Evolutionary conservation across 2,797 vertebrate genomes (phyloP), one percentile per base, ranked within the genome.

Genomic region (Hafferia zeledoni): DNA sequence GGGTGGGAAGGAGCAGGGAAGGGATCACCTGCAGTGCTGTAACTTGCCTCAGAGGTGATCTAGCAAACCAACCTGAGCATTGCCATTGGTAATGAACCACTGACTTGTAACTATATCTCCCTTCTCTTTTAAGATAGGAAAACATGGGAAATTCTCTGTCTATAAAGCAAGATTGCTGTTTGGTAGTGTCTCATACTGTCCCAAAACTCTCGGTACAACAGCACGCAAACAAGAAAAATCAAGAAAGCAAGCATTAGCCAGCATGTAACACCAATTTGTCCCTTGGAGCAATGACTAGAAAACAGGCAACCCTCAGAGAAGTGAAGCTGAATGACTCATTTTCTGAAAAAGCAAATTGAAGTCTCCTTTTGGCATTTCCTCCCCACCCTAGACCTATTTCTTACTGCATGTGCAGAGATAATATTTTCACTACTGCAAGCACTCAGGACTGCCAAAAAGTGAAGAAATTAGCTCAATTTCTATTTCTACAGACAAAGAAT

Each of bases 321-420:
- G 52, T 35, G 33, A 68, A 83, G 74, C 47, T 23, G 24, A 89
- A 83, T 93, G 65, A 91, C 59, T 94, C 79, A 94, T 81, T 86
- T 88, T 85, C 17, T 13, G 49, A 22, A 92, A 60, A 46, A 91
- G 43, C 15, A 53, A 74, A 68, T 57, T 52, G 47, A 67, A 25
- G 9, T 19, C 59, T 55, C 25, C 25, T 23, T 19, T 24, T 0
- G 4, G 24, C 7, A 35, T 81, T 95, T 95, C 87, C 76, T 87
- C 25, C 11, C 61, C 92, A 46, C 89, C 72, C 83, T 90, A 24
- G 37, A 92, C 13, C 27, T 35, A 3, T 55, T 89, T 77, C 46
- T 60, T 61, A 15, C 59, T 39, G 22, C 0, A 0, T 43, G 20
- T 41, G 19, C 63, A 33, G 31, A 41, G 22, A 13, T 14, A 35